Percentiles rank a stretch among this genome's conserved stretches.
These are phyloP conservation scores for Salvator merianae DNA, from an alignment of 2,113 vertebrate species.

Conservation along the genomic window DNA sequence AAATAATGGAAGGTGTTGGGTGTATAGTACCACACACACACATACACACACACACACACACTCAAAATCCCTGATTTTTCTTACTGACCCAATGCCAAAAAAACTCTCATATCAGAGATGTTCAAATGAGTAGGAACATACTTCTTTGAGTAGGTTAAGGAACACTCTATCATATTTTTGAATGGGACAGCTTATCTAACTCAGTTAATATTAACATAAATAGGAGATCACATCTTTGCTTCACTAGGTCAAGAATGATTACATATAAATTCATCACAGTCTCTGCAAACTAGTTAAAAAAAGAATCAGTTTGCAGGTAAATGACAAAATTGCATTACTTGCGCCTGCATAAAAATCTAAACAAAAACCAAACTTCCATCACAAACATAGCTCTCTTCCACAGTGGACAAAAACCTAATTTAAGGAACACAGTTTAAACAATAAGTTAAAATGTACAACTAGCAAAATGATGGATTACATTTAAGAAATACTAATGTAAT, in stretches of 20 bases:
- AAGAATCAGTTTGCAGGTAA: background rate
- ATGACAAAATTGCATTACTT: background rate
- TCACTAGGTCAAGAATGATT: slow-evolving; percentile 32
- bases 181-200: background rate
- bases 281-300: no score
- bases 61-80: no score
- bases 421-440: slow-evolving; percentile 4
- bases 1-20: no score
- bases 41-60: no score
- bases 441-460: background rate
- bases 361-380: slow-evolving; percentile 17
- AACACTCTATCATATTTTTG: no score
- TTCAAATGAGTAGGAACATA: slow-evolving; percentile 22
- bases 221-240: slow-evolving; percentile 30
- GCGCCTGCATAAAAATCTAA: background rate
- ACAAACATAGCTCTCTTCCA: background rate
- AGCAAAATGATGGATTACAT: background rate
- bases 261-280: slow-evolving; percentile 17
- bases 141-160: background rate
- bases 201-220: accelerated
- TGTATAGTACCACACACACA: no score
- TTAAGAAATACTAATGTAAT: background rate
- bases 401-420: slow-evolving; percentile 8
- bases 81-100: no score
- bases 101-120: background rate